Evolutionary conservation across 2,888 invertebrate species (phyloP).

Genomic region (Schizaphis graminum): DNA sequence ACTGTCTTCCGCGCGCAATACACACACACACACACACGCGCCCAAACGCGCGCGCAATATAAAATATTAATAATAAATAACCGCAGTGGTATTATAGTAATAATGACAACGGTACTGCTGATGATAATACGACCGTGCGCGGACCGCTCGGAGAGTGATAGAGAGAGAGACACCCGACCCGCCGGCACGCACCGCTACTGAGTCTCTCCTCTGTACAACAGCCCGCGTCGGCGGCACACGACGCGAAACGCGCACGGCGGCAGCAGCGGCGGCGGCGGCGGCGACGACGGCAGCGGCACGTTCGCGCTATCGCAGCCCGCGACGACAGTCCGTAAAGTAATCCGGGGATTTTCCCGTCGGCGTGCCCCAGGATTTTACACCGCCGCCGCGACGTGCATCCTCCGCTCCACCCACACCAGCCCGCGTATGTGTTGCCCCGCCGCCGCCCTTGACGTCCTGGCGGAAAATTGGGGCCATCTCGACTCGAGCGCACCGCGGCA

Average conservation of each 20-base stretch:
- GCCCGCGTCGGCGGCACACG: slow-evolving; percentile 16
- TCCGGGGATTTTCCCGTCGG: slow-evolving; percentile 64
- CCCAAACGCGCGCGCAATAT: slow-evolving; percentile 31
- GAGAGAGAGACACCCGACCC: slow-evolving; percentile 36
- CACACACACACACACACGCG: neutral
- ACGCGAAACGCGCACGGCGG: slow-evolving; percentile 13
- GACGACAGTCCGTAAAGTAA: slow-evolving; percentile 64
- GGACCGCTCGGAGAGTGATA: neutral
- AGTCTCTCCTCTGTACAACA: neutral
- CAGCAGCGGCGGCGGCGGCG: neutral
- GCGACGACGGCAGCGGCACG: slow-evolving; percentile 50
- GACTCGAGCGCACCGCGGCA: neutral
- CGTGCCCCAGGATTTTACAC: slow-evolving; percentile 64
- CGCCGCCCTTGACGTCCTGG: slow-evolving; percentile 46
- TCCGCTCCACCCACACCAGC: neutral
- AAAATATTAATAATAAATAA: slow-evolving; percentile 37
- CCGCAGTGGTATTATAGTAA: neutral
- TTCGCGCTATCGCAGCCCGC: slow-evolving; percentile 61
- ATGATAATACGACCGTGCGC: neutral
- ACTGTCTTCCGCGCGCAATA: neutral
- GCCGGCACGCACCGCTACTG: slow-evolving; percentile 52
- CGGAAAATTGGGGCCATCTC: slow-evolving; percentile 59
- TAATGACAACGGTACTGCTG: slow-evolving; percentile 8
- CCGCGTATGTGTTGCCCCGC: neutral
- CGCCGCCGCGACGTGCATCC: slow-evolving; percentile 20